phyloP scores from a whole-genome alignment of 2,888 invertebrate species.

The Zhuqinia jingwanae region DNA sequence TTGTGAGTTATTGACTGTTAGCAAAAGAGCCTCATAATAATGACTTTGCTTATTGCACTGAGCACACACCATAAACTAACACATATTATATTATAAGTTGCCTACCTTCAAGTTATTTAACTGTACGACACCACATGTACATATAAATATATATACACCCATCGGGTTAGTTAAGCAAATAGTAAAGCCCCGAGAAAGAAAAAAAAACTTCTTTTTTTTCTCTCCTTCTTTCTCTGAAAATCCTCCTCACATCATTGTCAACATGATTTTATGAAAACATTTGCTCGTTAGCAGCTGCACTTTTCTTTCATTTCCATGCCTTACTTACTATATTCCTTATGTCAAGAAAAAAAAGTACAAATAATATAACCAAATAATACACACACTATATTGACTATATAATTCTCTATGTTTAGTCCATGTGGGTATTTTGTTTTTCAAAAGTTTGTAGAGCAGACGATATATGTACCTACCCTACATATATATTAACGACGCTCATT shows the following conservation, averaged over 20 bases:
- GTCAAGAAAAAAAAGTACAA: slow-evolving; percentile 18
- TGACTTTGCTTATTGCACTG: neutral
- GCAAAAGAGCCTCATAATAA: neutral
- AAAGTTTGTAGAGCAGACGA: too few species aligned
- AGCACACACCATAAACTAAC: neutral
- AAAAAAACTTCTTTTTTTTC: too few species aligned
- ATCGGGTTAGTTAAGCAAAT: slow-evolving; percentile 3
- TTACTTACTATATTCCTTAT: neutral
- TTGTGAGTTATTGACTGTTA: slow-evolving; percentile 48
- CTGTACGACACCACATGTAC: too few species aligned
- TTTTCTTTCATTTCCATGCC: neutral
- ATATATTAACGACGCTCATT: neutral
- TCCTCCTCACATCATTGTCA: slow-evolving; percentile 42
- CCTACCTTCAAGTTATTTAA: too few species aligned
- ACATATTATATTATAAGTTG: neutral
- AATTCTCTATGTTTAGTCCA: too few species aligned
- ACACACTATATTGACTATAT: too few species aligned
- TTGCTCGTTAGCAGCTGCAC: slow-evolving; percentile 71
- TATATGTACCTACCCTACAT: too few species aligned
- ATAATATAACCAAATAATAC: slow-evolving; percentile 4
- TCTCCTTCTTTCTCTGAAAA: slow-evolving; percentile 3
- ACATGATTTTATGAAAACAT: slow-evolving; percentile 64
- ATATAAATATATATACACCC: neutral
- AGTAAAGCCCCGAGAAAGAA: neutral
- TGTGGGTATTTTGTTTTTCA: too few species aligned